A percentile compares a stretch with the other conserved stretches of the same genome.
phyloP scores from a whole-genome alignment of 2,113 vertebrate genomes.

The Oryctolagus cuniculus region mOryCun1.1 NC_091438.1:79690501-79691000 shows the following conservation, averaged over 20 bases:
- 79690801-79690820: background rate
- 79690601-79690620: constrained; percentile 24
- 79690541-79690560: background rate
- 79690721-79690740: constrained; percentile 1
- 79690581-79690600: constrained; percentile 38
- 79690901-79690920: background rate
- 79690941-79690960: constrained; percentile 26
- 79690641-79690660: background rate
- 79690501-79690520: constrained; percentile 50
- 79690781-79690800: constrained; percentile 8
- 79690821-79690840: constrained; percentile 1
- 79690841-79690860: constrained; percentile 22
- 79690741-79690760: background rate
- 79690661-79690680: background rate
- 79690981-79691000: background rate
- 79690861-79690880: background rate
- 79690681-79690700: constrained; percentile 40
- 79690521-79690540: constrained; percentile 35
- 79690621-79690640: constrained; percentile 35
- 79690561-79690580: constrained; percentile 14
- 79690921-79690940: background rate
- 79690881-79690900: background rate
- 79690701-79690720: background rate
- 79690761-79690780: constrained; percentile 40
- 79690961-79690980: constrained; percentile 19